These are phyloP conservation scores for Galeopterus variegatus DNA, from an alignment of 2,113 vertebrate genomes.

Conservation along the genomic window DNA sequence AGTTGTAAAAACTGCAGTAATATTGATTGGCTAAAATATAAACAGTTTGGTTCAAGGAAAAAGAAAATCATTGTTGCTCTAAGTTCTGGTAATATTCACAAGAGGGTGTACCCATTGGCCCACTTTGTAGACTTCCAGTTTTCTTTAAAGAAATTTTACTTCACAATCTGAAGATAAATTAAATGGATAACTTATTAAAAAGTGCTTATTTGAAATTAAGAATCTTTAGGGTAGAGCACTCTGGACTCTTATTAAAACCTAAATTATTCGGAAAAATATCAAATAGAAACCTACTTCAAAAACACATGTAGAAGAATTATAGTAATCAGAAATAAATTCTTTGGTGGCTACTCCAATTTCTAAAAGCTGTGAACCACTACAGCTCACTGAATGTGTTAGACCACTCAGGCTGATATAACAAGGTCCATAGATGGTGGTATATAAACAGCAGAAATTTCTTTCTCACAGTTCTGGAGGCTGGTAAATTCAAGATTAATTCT, in stretches of 20 bases:
- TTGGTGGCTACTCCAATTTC: background rate
- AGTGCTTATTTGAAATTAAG: background rate
- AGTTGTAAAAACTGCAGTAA: background rate
- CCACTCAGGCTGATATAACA: background rate
- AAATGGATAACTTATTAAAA: background rate
- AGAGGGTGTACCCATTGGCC: background rate
- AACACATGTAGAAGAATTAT: background rate
- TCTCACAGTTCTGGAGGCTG: background rate
- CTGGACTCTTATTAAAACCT: background rate
- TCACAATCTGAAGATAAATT: conserved; percentile 34
- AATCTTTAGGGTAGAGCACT: conserved; percentile 14
- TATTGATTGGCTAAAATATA: background rate
- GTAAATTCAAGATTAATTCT: background rate
- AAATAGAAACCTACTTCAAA: conserved; percentile 45
- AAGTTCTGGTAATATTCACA: conserved; percentile 18
- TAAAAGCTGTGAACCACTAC: background rate
- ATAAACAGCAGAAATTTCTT: background rate
- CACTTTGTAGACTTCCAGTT: background rate
- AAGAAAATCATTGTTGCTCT: background rate
- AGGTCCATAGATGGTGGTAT: background rate
- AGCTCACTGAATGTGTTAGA: background rate
- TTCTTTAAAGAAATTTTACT: conserved; percentile 25
- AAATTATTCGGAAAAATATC: conserved; percentile 7
- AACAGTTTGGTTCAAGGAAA: background rate
- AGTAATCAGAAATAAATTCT: background rate